Evolutionary conservation across 2,797 vertebrate species (phyloP).

Genomic region (Prunella strophiata): DNA sequence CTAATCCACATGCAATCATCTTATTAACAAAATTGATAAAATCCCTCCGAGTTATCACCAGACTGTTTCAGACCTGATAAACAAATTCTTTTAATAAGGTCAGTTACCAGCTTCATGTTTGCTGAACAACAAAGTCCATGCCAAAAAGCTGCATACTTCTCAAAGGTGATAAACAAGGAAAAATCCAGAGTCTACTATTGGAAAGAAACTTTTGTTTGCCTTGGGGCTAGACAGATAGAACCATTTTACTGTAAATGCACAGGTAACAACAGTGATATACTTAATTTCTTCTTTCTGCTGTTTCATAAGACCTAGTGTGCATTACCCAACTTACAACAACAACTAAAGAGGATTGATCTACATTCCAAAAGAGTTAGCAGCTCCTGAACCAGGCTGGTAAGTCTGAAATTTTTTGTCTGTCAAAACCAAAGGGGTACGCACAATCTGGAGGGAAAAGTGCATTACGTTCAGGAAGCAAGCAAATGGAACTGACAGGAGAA

Average conservation of each 20-base stretch:
- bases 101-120: not conserved
- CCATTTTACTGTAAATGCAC: not conserved
- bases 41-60: not conserved
- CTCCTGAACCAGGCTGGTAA: not conserved
- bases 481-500: not conserved
- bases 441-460: fast-evolving
- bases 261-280: not conserved
- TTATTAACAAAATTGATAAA: not conserved
- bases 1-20: not conserved
- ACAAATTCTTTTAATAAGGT: not conserved
- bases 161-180: not conserved
- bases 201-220: not conserved
- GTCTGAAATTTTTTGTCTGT: not conserved
- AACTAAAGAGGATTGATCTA: not conserved
- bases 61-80: not conserved
- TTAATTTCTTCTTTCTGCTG: not conserved
- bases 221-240: not conserved
- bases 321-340: not conserved
- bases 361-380: not conserved
- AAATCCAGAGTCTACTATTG: not conserved
- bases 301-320: not conserved
- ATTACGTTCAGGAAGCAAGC: not conserved
- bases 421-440: not conserved
- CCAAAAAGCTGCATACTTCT: not conserved
- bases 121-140: not conserved